A percentile compares a stretch with the other conserved stretches of the same genome.
phyloP scores from a whole-genome alignment of 53 echinoderm and acorn worm species.

The Apostichopus leukothele region DNA sequence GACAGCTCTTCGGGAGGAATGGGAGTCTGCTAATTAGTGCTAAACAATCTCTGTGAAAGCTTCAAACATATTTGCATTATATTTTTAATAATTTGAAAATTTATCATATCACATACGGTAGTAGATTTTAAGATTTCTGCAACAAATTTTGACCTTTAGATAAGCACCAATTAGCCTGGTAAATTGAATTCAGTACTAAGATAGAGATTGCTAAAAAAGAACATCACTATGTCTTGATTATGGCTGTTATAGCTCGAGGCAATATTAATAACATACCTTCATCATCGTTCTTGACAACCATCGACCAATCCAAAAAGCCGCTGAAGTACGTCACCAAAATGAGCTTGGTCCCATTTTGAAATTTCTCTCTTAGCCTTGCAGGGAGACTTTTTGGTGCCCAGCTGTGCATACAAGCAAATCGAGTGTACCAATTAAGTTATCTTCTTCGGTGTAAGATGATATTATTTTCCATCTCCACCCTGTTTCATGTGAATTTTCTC shows the following conservation, averaged over 20 bases:
- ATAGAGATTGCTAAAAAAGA: neutral
- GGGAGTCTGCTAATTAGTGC: too few species aligned
- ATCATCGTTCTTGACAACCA: neutral
- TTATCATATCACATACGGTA: too few species aligned
- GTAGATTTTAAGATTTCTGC: too few species aligned
- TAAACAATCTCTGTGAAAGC: too few species aligned
- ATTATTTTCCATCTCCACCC: neutral
- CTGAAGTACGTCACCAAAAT: neutral
- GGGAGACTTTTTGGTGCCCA: slow-evolving; percentile 11
- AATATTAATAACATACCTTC: neutral
- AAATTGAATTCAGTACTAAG: too few species aligned
- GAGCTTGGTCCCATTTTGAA: neutral
- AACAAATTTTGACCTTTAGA: too few species aligned
- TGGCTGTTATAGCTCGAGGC: neutral
- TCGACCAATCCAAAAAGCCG: neutral
- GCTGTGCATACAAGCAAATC: slow-evolving; percentile 38
- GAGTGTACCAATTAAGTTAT: slow-evolving; percentile 35
- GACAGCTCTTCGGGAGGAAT: too few species aligned
- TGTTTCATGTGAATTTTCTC: neutral
- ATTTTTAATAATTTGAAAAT: too few species aligned
- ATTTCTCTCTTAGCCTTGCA: neutral
- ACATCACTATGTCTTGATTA: neutral
- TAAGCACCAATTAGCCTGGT: too few species aligned
- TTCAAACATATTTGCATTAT: too few species aligned
- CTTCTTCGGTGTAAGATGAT: neutral